A percentile compares a stretch with the other conserved stretches of the same genome.
These are phyloP conservation scores for Drosophila ambigua DNA, from an alignment of 1,140 invertebrate genomes.

Conservation along the genomic window DNA sequence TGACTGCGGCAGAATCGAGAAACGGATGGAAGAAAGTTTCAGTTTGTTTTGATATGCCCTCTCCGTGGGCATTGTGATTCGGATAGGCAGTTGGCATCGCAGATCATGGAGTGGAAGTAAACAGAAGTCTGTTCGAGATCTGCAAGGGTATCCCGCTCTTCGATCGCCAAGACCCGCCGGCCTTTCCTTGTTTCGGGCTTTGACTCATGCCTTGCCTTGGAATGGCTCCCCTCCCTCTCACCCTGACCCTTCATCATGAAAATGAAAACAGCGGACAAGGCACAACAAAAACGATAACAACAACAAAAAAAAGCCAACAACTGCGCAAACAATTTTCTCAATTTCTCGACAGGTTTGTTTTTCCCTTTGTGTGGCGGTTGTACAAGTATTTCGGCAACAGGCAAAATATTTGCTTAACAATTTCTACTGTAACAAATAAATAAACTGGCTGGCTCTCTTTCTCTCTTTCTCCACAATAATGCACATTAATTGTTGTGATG, in stretches of 20 bases:
- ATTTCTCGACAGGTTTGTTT: conserved; percentile 73
- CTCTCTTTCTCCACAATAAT: conserved; percentile 55
- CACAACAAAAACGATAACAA: neutral
- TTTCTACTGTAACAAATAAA: conserved; percentile 77
- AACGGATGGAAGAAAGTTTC: conserved; percentile 71
- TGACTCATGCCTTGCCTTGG: conserved; percentile 61
- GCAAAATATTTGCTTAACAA: conserved; percentile 78
- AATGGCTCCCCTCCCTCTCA: conserved; percentile 1
- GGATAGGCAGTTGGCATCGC: no score
- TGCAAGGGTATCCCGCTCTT: no score
- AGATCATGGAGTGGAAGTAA: no score
- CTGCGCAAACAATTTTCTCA: conserved; percentile 63
- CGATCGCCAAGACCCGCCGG: neutral
- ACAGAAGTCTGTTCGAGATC: no score
- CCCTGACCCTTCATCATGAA: conserved; percentile 47
- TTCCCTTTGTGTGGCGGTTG: conserved; percentile 19
- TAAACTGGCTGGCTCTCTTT: conserved; percentile 36
- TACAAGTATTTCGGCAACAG: conserved; percentile 6
- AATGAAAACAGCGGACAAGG: conserved; percentile 57
- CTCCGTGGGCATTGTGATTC: no score
- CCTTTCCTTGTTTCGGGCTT: conserved; percentile 2
- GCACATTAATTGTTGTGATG: conserved; percentile 72
- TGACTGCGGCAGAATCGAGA: conserved; percentile 72
- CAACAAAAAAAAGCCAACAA: conserved; percentile 39
- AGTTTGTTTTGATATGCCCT: conserved; percentile 8